Evolutionary conservation across 2,888 invertebrate species (phyloP), one percentile per base, ranked within the genome.

Genomic region (Sympetrum striolatum): DNA sequence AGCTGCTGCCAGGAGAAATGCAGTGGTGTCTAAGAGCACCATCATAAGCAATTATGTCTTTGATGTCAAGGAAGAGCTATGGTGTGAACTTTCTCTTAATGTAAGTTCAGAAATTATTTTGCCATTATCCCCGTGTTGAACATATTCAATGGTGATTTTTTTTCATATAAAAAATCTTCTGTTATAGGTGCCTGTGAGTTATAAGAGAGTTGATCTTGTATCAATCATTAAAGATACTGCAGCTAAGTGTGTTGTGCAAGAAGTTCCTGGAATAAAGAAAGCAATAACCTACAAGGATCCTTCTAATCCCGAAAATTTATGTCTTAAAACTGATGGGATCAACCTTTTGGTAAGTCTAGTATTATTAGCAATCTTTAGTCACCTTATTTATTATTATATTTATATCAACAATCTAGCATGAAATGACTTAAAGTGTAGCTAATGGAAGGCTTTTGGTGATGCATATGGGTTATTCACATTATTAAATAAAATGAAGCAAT

Each of bases 241-340:
- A 0, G 93, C 94, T 64, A 97, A 95, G 92, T 96, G 97, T 0
- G 95, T 98, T 0, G 95, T 99, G 14, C 96, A 97, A 93, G 96
- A 98, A 94, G 96, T 97, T 0, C 96, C 96, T 0, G 95, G 96
- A 80, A 98, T 99, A 91, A 97, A 96, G 92, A 95, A 97, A 91
- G 98, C 98, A 0, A 97, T 99, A 90, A 96, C 97, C 0, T 97
- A 96, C 91, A 95, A 95, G 93, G 96, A 96, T 92, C 95, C 95
- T 90, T 94, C 95, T 35, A 25, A 93, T 93, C 81, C 93, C 93
- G 48, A 91, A 95, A 25, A 37, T 39, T 94, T 96, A 0, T 95
- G 96, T 91, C 94, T 99, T 0, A 98, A 98, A 94, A 99, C 99
- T 0, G 99, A 99, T 93, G 99, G 99, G 5, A 97, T 99, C 90